Evolutionary conservation across 92 coral and sea anemone species (phyloP).

Genomic region (Pocillopora grandis): DNA sequence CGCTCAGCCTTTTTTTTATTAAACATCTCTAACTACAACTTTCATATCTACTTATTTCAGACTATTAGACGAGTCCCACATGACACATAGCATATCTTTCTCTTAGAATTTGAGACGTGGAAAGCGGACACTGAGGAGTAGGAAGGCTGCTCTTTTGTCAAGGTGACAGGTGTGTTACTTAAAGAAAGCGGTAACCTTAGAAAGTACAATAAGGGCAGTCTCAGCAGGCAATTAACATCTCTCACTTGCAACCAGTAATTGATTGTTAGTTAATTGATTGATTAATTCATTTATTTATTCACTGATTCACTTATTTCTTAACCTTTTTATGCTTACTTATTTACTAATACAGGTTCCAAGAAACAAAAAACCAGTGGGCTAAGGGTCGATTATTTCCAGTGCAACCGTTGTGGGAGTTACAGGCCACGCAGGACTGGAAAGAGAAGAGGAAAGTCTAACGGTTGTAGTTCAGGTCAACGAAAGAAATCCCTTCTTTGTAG

Average conservation of each 20-base stretch:
- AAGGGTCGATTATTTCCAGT: background rate
- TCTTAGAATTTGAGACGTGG: background rate
- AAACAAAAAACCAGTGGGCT: background rate
- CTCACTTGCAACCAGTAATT: background rate
- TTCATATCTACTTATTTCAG: background rate
- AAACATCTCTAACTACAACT: too few species aligned
- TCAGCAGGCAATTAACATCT: too few species aligned
- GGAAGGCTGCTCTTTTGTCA: conserved; percentile 2
- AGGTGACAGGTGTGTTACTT: background rate
- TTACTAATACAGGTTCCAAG: background rate
- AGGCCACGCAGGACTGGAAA: conserved; percentile 7
- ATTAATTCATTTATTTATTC: too few species aligned
- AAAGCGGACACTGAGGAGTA: background rate
- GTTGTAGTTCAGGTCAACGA: background rate
- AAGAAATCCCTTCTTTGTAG: too few species aligned
- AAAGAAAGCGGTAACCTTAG: too few species aligned
- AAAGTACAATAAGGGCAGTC: too few species aligned
- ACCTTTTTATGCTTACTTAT: too few species aligned
- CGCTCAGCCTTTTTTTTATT: too few species aligned
- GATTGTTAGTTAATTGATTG: background rate
- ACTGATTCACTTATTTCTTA: too few species aligned
- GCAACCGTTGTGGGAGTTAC: background rate
- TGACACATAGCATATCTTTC: too few species aligned
- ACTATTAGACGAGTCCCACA: background rate
- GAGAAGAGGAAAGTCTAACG: background rate